Base-by-base conservation (phyloP, 2,113 vertebrate species). In the Heterochromis multidens region DNA sequence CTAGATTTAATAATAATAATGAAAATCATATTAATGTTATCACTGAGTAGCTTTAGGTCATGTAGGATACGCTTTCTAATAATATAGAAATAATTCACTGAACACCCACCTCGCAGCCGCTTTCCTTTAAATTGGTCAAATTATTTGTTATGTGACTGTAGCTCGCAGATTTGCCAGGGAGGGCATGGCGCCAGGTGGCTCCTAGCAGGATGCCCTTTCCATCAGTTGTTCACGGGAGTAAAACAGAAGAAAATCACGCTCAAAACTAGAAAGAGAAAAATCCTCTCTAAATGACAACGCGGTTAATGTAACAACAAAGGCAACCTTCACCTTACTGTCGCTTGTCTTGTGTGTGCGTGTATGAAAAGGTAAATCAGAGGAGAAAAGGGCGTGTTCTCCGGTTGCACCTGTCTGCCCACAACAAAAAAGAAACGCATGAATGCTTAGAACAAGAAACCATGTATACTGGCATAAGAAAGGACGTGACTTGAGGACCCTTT, bases 171-270 rank as follows among this genome's bases (percentile, higher is more conserved):
- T 59, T 3, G 2, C 33, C 7, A 43, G 3, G 31, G 19, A 29
- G 72, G 60, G 43, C 90, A 93, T 93, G 49, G 52, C 61, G 82
- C 89, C 14, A 11, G 80, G 54, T 60, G 70, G 11, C 4, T 19
- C 70, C 72, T 87, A 93, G 79, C 88, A 82, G 58, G 82, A 81
- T 23, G 76, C 12, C 16, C 60, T 86, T 56, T 88, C 91, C 91
- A 93, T 92, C 59, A 78, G 88, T 60, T 19, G 11, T 12, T 21
- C 2, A 80, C 14, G 0, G n/a, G 54, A 77, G 17, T 2, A 33
- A 79, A 79, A 23, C 1, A 12, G 33, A 77, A 14, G 1, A 57
- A 81, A 79, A 8, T 23, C 10, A 8, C 13, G 3, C 27, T 6
- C 10, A 54, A 63, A 61, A 27, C 6, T 23, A 5, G 23, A 17